Conservation (phyloP, 2,888 invertebrate genomes). For the Creontiades dilutus region DNA sequence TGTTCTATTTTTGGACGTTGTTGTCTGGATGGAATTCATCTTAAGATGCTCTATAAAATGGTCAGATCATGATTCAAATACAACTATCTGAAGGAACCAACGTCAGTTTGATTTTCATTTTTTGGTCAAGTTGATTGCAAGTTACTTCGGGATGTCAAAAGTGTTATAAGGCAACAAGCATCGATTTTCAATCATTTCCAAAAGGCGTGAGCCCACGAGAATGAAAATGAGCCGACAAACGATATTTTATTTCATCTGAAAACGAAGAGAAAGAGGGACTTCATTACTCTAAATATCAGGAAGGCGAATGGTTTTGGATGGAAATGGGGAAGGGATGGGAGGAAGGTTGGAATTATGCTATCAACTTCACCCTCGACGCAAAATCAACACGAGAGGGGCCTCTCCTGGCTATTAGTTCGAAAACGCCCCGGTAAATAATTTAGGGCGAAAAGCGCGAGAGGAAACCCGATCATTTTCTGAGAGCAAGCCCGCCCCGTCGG, state of each 20-base stretch:
- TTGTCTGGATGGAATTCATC: no score
- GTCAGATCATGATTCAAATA: no score
- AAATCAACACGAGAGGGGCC: constrained; percentile 44
- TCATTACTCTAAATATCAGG: not conserved
- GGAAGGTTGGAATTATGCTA: constrained; percentile 20
- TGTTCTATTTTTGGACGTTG: no score
- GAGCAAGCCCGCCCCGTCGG: constrained; percentile 1
- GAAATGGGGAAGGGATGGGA: not conserved
- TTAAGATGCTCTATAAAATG: no score
- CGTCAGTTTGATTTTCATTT: no score
- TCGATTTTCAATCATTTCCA: no score
- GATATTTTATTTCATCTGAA: not conserved
- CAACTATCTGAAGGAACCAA: no score
- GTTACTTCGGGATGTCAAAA: no score
- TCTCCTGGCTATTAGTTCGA: constrained; percentile 15
- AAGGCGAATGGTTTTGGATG: not conserved
- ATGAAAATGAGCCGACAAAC: no score
- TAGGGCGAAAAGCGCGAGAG: constrained; percentile 20
- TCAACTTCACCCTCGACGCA: constrained; percentile 13
- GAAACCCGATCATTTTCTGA: constrained; percentile 44
- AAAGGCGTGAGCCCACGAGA: no score
- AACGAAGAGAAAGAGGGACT: not conserved
- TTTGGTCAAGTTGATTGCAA: no score
- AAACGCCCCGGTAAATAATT: constrained; percentile 33
- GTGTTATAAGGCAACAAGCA: no score